Base-by-base conservation (phyloP, 2,888 invertebrate species). In the Mystacides longicornis region DNA sequence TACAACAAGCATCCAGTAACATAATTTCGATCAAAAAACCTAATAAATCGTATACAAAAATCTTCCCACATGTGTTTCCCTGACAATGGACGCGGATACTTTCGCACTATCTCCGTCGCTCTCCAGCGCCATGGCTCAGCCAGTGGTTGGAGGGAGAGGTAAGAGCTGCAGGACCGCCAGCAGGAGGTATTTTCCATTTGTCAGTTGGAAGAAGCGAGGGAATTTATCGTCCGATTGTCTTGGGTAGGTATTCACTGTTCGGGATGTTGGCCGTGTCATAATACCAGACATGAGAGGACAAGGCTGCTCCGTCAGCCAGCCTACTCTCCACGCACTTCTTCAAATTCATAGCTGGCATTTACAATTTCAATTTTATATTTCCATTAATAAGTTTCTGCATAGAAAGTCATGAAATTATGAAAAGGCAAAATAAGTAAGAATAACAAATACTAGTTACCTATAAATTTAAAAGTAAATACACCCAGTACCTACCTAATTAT, bases 141-240 rank as follows among this genome's bases (percentile, higher is more conserved):
- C 14, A 22, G 19, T 22, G n/a, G 43, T 21, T n/a, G 14, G 23
- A 54, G 43, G 43, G 54, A 16, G 54, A 54, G 27, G 27, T 19
- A 37, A 16, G 23, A 19, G n/a, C 22, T 19, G 20, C 47, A 31
- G 20, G 48, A 21, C 48, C 48, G 23, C 53, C 53, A 23, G 42
- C 37, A 42, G 49, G 51, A 19, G 51, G 50, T 50, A 43, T 49
- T 43, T 57, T 57, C 51, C 60, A 60, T 60, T 60, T 60, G 60
- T 60, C 60, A 55, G 55, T 33, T 27, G 37, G 49, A 5, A 42
- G 51, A 49, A 51, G 42, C 46, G 59, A 46, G 51, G 55, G 55
- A 56, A 60, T 60, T 60, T 60, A 60, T 60, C 27, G 52, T 31
- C 46, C 60, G 60, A 60, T 60, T 60, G 60, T 60, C 37, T 53